Conservation (phyloP, 2,113 vertebrate species). For the Athene cunicularia region DNA sequence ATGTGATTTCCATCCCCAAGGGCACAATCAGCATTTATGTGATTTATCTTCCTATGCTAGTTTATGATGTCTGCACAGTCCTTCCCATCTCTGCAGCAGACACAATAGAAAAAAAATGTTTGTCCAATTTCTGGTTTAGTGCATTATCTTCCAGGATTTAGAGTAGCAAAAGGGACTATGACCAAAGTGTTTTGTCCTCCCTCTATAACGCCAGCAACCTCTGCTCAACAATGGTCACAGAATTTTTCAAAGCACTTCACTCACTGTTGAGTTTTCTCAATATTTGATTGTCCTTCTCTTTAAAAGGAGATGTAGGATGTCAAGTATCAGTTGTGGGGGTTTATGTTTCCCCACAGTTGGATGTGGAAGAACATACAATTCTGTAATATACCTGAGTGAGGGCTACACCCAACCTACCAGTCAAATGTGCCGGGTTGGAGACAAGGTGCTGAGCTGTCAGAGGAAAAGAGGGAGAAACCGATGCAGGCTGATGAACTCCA, state of each 20-base stretch:
- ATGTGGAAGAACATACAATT: too few relatives aligned
- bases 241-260: not conserved
- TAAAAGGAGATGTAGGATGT: not conserved
- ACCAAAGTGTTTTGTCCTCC: accelerated
- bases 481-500: not conserved
- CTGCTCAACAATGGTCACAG: accelerated
- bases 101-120: accelerated
- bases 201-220: not conserved
- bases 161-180: not conserved
- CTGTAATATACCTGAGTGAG: not conserved
- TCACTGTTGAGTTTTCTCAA: not conserved
- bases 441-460: not conserved
- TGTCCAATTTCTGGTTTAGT: not conserved
- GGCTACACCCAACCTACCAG: not conserved
- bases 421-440: not conserved
- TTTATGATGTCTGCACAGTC: not conserved
- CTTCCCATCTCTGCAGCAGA: not conserved
- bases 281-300: not conserved
- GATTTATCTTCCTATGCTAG: not conserved
- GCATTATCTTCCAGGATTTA: not conserved
- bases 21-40: not conserved
- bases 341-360: not conserved
- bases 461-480: not conserved
- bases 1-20: not conserved
- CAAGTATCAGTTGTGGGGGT: not conserved